phyloP scores from a whole-genome alignment of 2,113 vertebrate species.

The Bos javanicus region DNA sequence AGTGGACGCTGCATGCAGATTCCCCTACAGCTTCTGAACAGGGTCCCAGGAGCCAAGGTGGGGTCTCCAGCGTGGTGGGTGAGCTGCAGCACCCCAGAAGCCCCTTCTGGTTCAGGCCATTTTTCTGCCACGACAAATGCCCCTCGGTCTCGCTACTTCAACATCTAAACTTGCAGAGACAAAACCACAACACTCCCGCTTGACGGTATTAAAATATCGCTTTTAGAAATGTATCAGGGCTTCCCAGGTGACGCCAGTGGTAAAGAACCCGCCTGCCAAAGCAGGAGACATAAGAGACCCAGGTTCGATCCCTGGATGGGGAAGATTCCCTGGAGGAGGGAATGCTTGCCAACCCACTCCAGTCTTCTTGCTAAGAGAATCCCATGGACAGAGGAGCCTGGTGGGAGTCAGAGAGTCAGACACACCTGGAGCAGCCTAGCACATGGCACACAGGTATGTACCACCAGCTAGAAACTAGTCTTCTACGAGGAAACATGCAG shows the following conservation, averaged over 20 bases:
- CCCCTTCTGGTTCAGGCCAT: neutral
- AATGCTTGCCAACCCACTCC: neutral
- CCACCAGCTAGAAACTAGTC: no score
- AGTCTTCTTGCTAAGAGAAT: neutral
- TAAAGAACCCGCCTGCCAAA: neutral
- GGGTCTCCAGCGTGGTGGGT: no score
- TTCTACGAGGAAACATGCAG: neutral
- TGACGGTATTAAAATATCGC: fast-evolving
- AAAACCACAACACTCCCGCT: neutral
- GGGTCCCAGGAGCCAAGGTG: neutral
- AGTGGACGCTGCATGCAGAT: fast-evolving
- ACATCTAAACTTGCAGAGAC: neutral
- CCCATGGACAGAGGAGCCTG: neutral
- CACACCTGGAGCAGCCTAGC: neutral
- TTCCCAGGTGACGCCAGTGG: neutral
- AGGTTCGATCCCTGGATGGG: neutral
- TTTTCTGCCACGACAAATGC: neutral
- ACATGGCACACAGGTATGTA: neutral
- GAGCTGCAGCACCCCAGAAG: neutral
- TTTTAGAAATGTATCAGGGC: neutral
- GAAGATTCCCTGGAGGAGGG: neutral
- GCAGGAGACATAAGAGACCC: neutral
- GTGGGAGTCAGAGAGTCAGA: neutral
- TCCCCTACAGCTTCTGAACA: neutral
- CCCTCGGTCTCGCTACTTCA: neutral